Evolutionary conservation across 2,888 invertebrate genomes (phyloP), one percentile per base, ranked within the genome.

Genomic region (Mystacides longicornis): DNA sequence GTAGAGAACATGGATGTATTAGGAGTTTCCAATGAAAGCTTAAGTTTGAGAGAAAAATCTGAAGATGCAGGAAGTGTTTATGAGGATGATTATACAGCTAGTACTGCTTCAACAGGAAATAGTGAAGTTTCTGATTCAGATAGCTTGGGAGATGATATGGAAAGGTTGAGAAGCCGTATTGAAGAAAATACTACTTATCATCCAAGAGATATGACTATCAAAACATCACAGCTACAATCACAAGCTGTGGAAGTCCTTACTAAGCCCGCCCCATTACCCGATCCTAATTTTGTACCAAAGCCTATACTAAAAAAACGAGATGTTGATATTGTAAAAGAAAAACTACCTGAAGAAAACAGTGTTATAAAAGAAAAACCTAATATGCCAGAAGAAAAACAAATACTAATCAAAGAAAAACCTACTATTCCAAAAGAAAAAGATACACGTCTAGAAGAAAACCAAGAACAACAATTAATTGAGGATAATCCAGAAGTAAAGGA

Each of bases 211-310:
- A 81, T 63, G 65, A 2, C 68, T 67, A 0, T 69, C 66, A 67
- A 68, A 2, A 69, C 69, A 0, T 42, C 56, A 59, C 67, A 66
- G 62, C 74, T 76, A 18, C 75, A 75, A 42, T 78, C 79, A 52
- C 73, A 80, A 65, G 79, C 80, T 0, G 82, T 81, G 60, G 77
- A 78, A 56, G 80, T 83, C 61, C 69, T 81, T 2, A 75, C 79
- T 1, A 82, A 82, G 62, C 81, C 81, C 1, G 69, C 78, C 56
- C 81, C 84, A n/a, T 69, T 83, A 46, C 82, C 84, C 0, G 83
- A 83, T 67, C 84, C 86, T 0, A 85, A 83, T 67, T 83, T 86
- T 65, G 71, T 86, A 27, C 90, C 89, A 1, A 90, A 89, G 67
- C 89, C 90, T 0, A 90, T 90, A 63, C 67, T 90, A 14, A 90